These are phyloP conservation scores for Saiga tatarica DNA, from an alignment of 2,113 vertebrate genomes.

Conservation along the genomic window DNA sequence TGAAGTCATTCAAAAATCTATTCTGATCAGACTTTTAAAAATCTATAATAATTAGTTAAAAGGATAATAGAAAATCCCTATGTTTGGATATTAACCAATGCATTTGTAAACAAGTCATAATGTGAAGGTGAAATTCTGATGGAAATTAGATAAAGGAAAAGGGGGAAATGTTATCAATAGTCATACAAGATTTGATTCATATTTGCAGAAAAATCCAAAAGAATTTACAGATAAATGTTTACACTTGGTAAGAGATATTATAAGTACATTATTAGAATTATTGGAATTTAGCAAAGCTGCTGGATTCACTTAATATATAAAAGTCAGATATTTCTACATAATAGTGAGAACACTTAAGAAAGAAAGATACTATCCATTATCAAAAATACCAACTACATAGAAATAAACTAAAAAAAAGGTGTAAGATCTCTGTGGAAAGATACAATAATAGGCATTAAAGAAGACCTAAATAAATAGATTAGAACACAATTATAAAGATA, in stretches of 20 bases:
- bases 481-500: neutral
- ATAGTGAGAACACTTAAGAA: neutral
- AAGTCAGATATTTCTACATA: neutral
- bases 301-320: neutral
- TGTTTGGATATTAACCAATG: neutral
- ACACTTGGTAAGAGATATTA: neutral
- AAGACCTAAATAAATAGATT: neutral
- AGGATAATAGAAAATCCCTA: neutral
- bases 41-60: neutral
- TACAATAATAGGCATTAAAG: neutral
- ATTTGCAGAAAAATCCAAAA: neutral
- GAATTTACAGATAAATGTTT: neutral
- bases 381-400: neutral
- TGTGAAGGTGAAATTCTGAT: neutral
- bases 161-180: neutral
- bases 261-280: conserved; percentile 5
- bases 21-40: neutral
- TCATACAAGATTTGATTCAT: neutral
- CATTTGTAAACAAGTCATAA: neutral
- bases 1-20: neutral
- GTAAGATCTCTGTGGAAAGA: neutral
- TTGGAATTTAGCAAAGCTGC: neutral
- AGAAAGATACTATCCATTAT: neutral
- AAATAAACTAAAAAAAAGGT: neutral
- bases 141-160: neutral